Evolutionary conservation across 2,888 invertebrate species (phyloP).

Genomic region (Adelphocoris suturalis): DNA sequence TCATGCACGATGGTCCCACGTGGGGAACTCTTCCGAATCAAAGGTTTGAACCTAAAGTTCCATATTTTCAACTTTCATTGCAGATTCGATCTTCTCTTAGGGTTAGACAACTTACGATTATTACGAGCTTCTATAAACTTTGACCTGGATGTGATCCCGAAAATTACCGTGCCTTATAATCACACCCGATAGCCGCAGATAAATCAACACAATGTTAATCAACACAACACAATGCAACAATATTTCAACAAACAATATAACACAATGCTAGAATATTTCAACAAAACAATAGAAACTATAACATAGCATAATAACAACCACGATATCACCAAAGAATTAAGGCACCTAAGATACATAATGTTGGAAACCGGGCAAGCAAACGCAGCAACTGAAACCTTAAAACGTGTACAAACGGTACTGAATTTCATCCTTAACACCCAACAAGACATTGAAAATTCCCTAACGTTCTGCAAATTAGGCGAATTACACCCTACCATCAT

Average conservation of each 20-base stretch:
- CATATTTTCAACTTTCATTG: too few relatives aligned
- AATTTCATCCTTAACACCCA: not conserved
- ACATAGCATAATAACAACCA: constrained; percentile 5
- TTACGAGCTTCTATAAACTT: too few relatives aligned
- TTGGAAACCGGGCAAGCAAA: not conserved
- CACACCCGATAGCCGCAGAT: not conserved
- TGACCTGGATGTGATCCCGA: too few relatives aligned
- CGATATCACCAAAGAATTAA: not conserved
- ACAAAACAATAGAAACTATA: constrained; percentile 17
- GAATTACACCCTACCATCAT: not conserved
- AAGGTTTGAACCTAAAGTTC: too few relatives aligned
- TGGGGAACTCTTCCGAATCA: too few relatives aligned
- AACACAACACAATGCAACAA: too few relatives aligned
- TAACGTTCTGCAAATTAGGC: not conserved
- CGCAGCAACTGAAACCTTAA: not conserved
- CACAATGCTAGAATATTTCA: not conserved
- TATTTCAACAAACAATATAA: constrained; percentile 3
- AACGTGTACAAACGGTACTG: not conserved
- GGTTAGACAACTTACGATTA: too few relatives aligned
- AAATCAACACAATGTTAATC: too few relatives aligned
- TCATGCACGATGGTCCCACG: too few relatives aligned
- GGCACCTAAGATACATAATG: not conserved
- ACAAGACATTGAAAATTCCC: constrained; percentile 27
- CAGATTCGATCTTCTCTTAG: too few relatives aligned
- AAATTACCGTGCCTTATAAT: not conserved